Evolutionary conservation across 2,888 invertebrate species (phyloP).

Genomic region (Allygus modestus): DNA sequence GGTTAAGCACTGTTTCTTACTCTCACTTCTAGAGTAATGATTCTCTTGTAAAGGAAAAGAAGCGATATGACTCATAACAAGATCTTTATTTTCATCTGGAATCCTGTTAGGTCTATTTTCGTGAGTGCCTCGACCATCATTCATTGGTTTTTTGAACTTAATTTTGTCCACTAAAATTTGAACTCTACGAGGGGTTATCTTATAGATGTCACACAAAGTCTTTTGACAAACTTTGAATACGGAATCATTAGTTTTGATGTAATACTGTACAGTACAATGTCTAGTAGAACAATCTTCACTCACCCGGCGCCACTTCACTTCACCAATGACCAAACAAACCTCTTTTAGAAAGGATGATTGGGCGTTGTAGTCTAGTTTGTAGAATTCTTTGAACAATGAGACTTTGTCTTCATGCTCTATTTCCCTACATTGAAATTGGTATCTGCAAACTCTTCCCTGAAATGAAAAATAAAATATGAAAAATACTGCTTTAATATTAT

Average conservation of each 20-base stretch:
- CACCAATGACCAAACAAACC: slow-evolving; percentile 21
- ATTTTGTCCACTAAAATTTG: slow-evolving; percentile 56
- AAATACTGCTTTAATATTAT: no score
- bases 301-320: not conserved
- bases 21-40: slow-evolving; percentile 60
- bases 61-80: slow-evolving; percentile 50
- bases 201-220: slow-evolving; percentile 15
- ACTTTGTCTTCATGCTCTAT: not conserved
- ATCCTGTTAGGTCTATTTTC: slow-evolving; percentile 31
- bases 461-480: no score
- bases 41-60: slow-evolving; percentile 62
- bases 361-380: slow-evolving; percentile 54
- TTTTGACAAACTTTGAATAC: slow-evolving; percentile 8
- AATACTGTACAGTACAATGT: slow-evolving; percentile 45
- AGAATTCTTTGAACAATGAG: not conserved
- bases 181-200: slow-evolving; percentile 42
- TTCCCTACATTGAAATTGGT: slow-evolving; percentile 19
- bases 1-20: slow-evolving; percentile 56
- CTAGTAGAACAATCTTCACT: slow-evolving; percentile 53
- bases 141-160: slow-evolving; percentile 47
- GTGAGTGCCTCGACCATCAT: slow-evolving; percentile 46
- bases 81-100: slow-evolving; percentile 19
- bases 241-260: not conserved
- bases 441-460: slow-evolving; percentile 3
- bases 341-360: slow-evolving; percentile 31